Evolutionary conservation across 2,888 invertebrate genomes (phyloP).

Genomic region (Endotricha flammealis): DNA sequence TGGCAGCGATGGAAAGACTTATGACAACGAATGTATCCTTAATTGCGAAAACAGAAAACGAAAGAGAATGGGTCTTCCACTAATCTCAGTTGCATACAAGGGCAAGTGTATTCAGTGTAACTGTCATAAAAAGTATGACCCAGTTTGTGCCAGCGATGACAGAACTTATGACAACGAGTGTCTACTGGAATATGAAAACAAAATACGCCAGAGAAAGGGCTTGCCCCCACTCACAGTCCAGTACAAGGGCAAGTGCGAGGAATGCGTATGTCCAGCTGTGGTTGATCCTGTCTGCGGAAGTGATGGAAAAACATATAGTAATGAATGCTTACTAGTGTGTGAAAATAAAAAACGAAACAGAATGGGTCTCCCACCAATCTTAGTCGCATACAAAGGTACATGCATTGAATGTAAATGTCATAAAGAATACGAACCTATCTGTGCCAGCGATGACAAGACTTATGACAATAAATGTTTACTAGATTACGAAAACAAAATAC

Average conservation of each 20-base stretch:
- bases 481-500: conserved; percentile 22
- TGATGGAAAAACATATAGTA: conserved; percentile 8
- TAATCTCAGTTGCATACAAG: neutral
- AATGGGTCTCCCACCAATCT: neutral
- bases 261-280: conserved; percentile 5
- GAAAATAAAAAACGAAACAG: conserved; percentile 3
- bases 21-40: conserved; percentile 17
- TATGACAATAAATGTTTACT: conserved; percentile 26
- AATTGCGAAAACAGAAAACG: conserved; percentile 25
- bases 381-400: conserved; percentile 8
- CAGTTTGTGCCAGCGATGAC: neutral
- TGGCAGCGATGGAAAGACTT: conserved; percentile 22
- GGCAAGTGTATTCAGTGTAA: conserved; percentile 12
- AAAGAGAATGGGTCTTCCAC: conserved; percentile 3
- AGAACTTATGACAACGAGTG: too few species aligned
- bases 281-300: conserved; percentile 7
- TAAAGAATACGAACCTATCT: conserved; percentile 21
- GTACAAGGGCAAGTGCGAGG: conserved; percentile 7
- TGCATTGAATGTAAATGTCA: conserved; percentile 10
- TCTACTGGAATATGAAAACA: too few species aligned
- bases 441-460: conserved; percentile 25
- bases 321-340: conserved; percentile 6
- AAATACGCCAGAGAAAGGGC: too few species aligned
- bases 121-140: conserved; percentile 4
- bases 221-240: conserved; percentile 2